These are phyloP conservation scores for Nibea albiflora DNA, from an alignment of 2,113 vertebrate species.

Conservation along the genomic window DNA sequence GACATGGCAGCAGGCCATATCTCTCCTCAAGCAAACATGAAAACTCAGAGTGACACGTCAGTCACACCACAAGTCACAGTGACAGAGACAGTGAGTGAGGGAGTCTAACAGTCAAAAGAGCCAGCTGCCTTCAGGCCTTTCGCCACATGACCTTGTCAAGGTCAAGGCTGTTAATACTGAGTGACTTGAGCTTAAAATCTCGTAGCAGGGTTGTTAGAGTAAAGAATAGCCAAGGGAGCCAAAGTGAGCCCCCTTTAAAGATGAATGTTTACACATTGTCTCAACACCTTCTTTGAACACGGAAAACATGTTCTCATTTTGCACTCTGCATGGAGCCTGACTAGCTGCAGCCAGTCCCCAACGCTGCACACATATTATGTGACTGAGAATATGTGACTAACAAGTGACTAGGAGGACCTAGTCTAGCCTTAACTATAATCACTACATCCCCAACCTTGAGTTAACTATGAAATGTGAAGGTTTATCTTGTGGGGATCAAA, in stretches of 20 bases:
- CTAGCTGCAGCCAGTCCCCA: neutral
- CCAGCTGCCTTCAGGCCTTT: constrained; percentile 53
- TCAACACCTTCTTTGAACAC: constrained; percentile 9
- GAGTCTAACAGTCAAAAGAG: constrained; percentile 61
- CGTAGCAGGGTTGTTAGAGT: constrained; percentile 37
- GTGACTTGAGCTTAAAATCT: constrained; percentile 57
- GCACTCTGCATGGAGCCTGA: neutral
- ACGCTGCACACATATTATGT: neutral
- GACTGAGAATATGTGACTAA: too few species aligned
- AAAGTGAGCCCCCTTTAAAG: neutral
- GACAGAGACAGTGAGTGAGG: constrained; percentile 61
- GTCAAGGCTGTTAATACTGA: constrained; percentile 63
- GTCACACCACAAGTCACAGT: constrained; percentile 59
- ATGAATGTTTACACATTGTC: constrained; percentile 1
- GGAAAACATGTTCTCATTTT: constrained; percentile 18
- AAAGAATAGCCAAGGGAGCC: neutral
- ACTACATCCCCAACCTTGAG: neutral
- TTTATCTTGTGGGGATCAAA: neutral
- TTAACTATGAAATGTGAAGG: neutral
- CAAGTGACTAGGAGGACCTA: too few species aligned
- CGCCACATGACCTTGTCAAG: constrained; percentile 66
- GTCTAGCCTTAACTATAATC: neutral
- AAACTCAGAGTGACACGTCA: constrained; percentile 66
- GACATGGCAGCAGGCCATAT: constrained; percentile 51
- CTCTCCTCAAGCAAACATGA: constrained; percentile 66